Conservation (phyloP, 2,113 vertebrate species). For the Lepisosteus oculatus region DNA sequence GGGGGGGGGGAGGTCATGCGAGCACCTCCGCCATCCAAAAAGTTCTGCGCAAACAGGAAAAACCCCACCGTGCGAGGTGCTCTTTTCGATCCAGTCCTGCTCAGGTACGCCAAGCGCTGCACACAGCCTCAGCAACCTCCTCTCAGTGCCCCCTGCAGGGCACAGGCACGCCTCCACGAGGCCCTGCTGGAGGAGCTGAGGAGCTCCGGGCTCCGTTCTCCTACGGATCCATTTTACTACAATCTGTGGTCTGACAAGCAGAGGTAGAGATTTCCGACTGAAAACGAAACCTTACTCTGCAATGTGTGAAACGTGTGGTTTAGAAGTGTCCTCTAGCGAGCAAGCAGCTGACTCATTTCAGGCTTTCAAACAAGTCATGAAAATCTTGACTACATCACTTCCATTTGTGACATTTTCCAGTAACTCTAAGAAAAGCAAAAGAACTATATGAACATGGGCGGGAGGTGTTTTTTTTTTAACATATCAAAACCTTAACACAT, state of each 20-base stretch:
- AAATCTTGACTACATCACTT: neutral
- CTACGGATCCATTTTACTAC: constrained; percentile 18
- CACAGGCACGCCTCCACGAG: no score
- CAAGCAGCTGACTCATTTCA: constrained; percentile 69
- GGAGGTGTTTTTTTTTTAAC: neutral
- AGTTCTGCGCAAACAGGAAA: no score
- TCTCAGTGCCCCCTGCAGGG: no score
- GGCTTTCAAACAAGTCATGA: constrained; percentile 61
- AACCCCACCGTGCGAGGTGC: no score
- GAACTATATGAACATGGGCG: neutral
- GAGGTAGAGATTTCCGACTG: constrained; percentile 43
- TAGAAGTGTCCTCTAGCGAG: constrained; percentile 67
- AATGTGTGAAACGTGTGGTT: constrained; percentile 64
- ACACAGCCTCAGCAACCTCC: no score
- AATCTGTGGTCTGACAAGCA: constrained; percentile 41
- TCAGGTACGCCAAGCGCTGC: no score
- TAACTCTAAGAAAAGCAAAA: neutral
- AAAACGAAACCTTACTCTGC: constrained; percentile 58
- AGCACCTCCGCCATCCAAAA: no score
- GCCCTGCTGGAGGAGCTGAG: neutral
- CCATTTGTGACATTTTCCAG: constrained; percentile 2
- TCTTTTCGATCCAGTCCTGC: no score
- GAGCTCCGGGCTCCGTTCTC: neutral
- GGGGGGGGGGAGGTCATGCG: no score
- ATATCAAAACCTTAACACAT: neutral